These are phyloP conservation scores for Cladopsammia gracilis DNA, from an alignment of 64 coral and sea anemone species.

Conservation along the genomic window DNA sequence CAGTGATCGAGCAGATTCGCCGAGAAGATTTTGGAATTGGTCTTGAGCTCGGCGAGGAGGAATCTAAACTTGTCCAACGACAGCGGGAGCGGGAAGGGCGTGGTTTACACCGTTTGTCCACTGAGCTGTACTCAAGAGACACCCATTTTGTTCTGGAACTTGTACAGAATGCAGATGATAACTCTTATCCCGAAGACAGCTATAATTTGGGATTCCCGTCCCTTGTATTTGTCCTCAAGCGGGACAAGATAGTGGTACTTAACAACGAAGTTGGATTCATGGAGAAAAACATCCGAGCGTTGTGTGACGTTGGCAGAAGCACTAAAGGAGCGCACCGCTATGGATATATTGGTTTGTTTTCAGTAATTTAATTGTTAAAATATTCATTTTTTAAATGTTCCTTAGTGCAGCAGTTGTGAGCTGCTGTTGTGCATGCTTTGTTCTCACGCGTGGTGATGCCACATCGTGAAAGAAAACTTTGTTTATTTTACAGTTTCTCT, in stretches of 20 bases:
- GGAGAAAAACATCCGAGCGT: constrained; percentile 89
- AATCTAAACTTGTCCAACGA: constrained; percentile 79
- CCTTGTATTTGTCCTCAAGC: constrained; percentile 77
- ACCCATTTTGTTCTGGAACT: constrained; percentile 94
- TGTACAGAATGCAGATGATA: constrained; percentile 96
- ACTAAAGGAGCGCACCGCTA: constrained; percentile 93
- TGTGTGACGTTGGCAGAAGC: constrained; percentile 93
- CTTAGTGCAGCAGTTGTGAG: too few species aligned
- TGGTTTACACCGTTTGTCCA: constrained; percentile 84
- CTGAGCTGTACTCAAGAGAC: constrained; percentile 90
- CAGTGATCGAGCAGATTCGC: constrained; percentile 88
- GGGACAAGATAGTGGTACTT: constrained; percentile 70
- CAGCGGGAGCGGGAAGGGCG: constrained; percentile 90
- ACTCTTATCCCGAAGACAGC: constrained; percentile 54
- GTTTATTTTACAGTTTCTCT: too few species aligned
- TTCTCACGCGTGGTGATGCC: too few species aligned
- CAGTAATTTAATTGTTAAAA: neutral
- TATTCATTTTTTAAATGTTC: neutral
- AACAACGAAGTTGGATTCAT: constrained; percentile 93
- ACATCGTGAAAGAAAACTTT: too few species aligned
- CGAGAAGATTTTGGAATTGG: constrained; percentile 95
- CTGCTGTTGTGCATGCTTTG: too few species aligned
- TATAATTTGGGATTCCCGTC: constrained; percentile 42
- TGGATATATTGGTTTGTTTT: constrained; percentile 87
- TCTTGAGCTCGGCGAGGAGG: constrained; percentile 76